These are phyloP conservation scores for Magallana nippona DNA, from an alignment of 2,888 invertebrate species.

Conservation along the genomic window DNA sequence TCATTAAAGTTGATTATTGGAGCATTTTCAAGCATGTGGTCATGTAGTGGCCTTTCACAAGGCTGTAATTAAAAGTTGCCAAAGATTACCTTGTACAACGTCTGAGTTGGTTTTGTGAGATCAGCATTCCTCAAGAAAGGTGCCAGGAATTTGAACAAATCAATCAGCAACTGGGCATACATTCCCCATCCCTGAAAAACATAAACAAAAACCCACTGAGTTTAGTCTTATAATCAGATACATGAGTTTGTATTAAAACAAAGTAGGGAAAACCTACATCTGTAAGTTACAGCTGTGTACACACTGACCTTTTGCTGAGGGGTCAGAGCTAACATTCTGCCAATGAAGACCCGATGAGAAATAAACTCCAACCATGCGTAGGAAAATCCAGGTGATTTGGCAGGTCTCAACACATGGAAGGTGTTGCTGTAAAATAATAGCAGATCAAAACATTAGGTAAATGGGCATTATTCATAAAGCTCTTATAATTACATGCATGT, in stretches of 20 bases:
- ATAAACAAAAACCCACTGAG: neutral
- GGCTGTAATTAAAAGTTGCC: neutral
- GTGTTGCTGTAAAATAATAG: conserved; percentile 84
- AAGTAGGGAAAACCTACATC: no score
- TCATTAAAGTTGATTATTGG: no score
- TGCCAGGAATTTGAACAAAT: conserved; percentile 96
- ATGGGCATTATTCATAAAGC: neutral
- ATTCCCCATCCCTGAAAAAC: conserved; percentile 91
- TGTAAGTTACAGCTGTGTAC: no score
- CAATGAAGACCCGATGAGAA: conserved; percentile 97
- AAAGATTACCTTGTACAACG: conserved; percentile 91
- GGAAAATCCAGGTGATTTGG: conserved; percentile 96
- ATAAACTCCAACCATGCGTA: conserved; percentile 99
- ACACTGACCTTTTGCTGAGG: conserved; percentile 87
- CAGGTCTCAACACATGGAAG: conserved; percentile 94
- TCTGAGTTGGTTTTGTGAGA: conserved; percentile 94
- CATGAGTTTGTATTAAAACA: neutral
- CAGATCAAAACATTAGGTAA: neutral
- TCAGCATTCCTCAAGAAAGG: conserved; percentile 98
- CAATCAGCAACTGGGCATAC: conserved; percentile 96
- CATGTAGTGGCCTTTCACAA: neutral
- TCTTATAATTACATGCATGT: no score
- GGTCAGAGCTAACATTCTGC: conserved; percentile 89
- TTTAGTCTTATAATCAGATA: neutral
- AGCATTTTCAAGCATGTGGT: no score